These are phyloP conservation scores for Leistus spinibarbis DNA, from an alignment of 2,888 invertebrate species.

Conservation along the genomic window DNA sequence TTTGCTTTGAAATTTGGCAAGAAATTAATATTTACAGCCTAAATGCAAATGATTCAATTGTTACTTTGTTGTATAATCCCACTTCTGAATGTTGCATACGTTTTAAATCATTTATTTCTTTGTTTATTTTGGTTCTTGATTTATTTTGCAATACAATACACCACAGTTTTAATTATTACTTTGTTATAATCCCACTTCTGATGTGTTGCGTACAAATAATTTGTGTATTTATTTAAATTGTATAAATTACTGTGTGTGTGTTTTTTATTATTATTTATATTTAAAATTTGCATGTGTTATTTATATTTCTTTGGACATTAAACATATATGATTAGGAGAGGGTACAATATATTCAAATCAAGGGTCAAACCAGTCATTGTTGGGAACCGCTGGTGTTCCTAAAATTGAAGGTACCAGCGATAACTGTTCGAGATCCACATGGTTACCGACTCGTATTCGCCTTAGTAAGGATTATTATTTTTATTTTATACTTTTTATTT, in stretches of 20 bases:
- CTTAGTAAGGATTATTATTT: conserved; percentile 64
- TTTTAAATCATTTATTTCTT: too few species aligned
- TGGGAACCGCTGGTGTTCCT: conserved; percentile 60
- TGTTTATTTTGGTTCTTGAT: too few species aligned
- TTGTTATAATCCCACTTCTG: too few species aligned
- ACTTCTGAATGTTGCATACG: too few species aligned
- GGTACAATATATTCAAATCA: conserved; percentile 54
- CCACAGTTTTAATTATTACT: too few species aligned
- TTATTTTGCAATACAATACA: too few species aligned
- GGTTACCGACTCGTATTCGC: conserved; percentile 70
- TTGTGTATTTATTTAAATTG: neutral
- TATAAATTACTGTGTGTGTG: neutral
- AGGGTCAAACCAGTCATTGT: conserved; percentile 51
- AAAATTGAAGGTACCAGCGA: conserved; percentile 66
- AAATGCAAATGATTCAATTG: too few species aligned
- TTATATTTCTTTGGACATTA: conserved; percentile 47
- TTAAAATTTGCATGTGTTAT: conserved; percentile 39
- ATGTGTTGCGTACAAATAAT: too few species aligned
- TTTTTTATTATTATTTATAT: conserved; percentile 4
- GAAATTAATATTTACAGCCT: too few species aligned
- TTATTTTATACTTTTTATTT: conserved; percentile 17
- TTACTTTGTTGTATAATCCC: too few species aligned
- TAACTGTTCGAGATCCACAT: conserved; percentile 65
- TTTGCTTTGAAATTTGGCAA: too few species aligned
- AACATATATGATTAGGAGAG: conserved; percentile 52